phyloP scores from a whole-genome alignment of 1,140 invertebrate species.

The Drosophila neocordata region DNA sequence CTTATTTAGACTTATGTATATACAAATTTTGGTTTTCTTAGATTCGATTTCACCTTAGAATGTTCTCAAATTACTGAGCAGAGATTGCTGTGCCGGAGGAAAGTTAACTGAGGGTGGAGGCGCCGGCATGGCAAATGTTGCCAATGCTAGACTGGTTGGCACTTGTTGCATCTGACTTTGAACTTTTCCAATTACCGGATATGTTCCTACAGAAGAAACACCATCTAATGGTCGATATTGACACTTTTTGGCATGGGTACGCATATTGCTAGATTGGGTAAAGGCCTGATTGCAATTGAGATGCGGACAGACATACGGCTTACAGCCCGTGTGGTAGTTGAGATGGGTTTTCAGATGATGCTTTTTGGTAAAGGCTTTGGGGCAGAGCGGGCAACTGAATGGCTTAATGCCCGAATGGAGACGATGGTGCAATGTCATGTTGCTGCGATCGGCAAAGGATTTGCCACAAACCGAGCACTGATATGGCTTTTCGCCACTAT shows the following conservation, averaged over 20 bases:
- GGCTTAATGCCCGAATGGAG: constrained; percentile 93
- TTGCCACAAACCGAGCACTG: constrained; percentile 81
- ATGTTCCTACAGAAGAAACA: constrained; percentile 2
- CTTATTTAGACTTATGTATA: too few relatives aligned
- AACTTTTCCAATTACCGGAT: constrained; percentile 34
- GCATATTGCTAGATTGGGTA: constrained; percentile 91
- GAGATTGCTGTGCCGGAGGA: constrained; percentile 59
- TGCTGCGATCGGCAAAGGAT: constrained; percentile 89
- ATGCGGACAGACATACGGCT: constrained; percentile 89
- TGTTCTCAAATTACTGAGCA: constrained; percentile 61
- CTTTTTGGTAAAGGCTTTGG: constrained; percentile 94
- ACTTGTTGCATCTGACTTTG: constrained; percentile 28
- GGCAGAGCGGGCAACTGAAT: constrained; percentile 92
- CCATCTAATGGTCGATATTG: constrained; percentile 74
- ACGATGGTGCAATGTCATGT: constrained; percentile 91
- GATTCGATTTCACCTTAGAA: constrained; percentile 25
- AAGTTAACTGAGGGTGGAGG: constrained; percentile 27
- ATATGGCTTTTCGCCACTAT: constrained; percentile 84
- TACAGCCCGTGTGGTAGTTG: constrained; percentile 90
- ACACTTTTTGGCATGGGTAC: constrained; percentile 90
- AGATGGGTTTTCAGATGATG: constrained; percentile 93
- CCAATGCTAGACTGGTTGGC: constrained; percentile 34
- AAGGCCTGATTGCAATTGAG: constrained; percentile 89
- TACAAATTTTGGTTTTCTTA: neutral
- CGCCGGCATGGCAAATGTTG: constrained; percentile 44